Evolutionary conservation across 2,113 vertebrate genomes (phyloP), one percentile per base, ranked within the genome.

Genomic region (Myocastor coypus): DNA sequence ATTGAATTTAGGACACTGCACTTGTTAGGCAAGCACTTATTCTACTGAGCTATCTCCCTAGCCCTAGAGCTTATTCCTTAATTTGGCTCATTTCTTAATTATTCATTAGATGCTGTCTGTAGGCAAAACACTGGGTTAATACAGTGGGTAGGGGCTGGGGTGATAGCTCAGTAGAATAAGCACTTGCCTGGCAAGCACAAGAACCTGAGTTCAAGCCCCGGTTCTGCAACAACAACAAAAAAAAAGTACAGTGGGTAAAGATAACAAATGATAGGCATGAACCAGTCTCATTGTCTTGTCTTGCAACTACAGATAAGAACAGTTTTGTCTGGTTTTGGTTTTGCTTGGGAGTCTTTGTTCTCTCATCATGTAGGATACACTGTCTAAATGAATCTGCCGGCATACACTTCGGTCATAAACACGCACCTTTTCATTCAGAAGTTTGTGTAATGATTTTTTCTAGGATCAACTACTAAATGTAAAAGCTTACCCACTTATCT

Each of bases 401-500:
- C 42, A 92, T 81, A 42, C 37, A 69, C 28, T 87, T 82, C 52
- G 73, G 37, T 52, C 75, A 78, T 84, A 46, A 92, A 75, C 30
- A 63, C 46, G 90, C 5, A 94, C 7, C 37, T 78, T 93, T 91
- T 73, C 75, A 85, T 50, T 92, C 32, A 95, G 40, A 55, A 66
- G 17, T 86, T 55, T 85, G 7, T 52, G 28, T 61, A 92, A 89
- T 75, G 93, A 88, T 94, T 87, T 93, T 92, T 55, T 52, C 64
- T 40, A 59, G 63, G 84, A 64, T 85, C 77, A 94, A 11, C 83
- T 84, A 96, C 75, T 85, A 64, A 95, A 95, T 66, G 42, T 92
- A 71, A 96, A 94, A 93, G 22, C 32, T 32, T 71, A 63, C 84
- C 42, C 42, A 87, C 93, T 94, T 80, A 32, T 96, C 96, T 92